phyloP scores from a whole-genome alignment of 2,797 vertebrate species.

The Argyrosomus regius region DNA sequence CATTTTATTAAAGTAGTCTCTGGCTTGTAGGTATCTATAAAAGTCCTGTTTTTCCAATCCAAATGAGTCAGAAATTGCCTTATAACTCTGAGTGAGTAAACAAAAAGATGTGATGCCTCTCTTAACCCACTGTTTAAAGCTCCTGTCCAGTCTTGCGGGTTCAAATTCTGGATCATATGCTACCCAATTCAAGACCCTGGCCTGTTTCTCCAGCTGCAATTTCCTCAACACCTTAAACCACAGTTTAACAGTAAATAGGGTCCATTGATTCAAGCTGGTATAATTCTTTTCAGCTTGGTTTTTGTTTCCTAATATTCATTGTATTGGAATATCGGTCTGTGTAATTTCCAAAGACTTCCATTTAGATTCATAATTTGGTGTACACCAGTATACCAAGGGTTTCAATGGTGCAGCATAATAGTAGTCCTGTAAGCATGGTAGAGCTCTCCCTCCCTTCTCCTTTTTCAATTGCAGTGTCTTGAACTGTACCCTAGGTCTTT shows the following conservation, averaged over 20 bases:
- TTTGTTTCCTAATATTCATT: background rate
- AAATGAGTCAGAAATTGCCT: background rate
- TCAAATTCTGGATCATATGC: constrained; percentile 17
- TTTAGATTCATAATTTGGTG: constrained; percentile 10
- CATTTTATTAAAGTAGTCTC: constrained; percentile 27
- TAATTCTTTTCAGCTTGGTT: background rate
- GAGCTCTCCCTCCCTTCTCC: background rate
- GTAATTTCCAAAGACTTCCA: constrained; percentile 5
- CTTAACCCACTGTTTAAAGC: background rate
- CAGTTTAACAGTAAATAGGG: background rate
- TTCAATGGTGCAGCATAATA: background rate
- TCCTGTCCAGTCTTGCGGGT: background rate
- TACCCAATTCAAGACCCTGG: background rate
- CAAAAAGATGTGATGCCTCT: background rate
- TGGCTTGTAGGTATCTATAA: constrained; percentile 10
- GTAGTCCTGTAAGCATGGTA: constrained; percentile 3
- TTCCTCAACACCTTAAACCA: constrained; percentile 11
- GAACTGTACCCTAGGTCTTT: background rate
- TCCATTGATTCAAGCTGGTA: constrained; percentile 2
- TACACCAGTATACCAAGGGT: background rate
- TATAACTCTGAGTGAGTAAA: background rate
- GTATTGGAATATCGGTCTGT: constrained; percentile 4
- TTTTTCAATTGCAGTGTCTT: background rate
- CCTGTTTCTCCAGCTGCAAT: constrained; percentile 4
- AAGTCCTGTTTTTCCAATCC: constrained; percentile 10